Percentiles rank a stretch among this genome's conserved stretches.
Conservation (phyloP, 1,140 invertebrate genomes). For the Leptinotarsa texana region DNA sequence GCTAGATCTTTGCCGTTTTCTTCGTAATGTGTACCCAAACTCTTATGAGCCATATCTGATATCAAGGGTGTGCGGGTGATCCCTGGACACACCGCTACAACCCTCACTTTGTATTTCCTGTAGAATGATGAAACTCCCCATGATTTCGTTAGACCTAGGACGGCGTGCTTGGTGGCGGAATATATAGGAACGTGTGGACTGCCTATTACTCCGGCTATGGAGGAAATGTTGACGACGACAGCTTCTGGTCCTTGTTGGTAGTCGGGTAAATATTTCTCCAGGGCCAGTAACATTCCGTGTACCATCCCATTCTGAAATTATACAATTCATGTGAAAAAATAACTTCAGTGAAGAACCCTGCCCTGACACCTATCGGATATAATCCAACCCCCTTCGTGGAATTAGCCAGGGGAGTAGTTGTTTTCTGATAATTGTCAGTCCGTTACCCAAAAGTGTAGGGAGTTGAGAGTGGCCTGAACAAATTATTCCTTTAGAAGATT, state of each 20-base stretch:
- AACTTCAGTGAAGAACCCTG: too few relatives aligned
- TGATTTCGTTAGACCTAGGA: conserved; percentile 41
- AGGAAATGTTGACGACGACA: conserved; percentile 46
- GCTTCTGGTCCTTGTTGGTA: conserved; percentile 43
- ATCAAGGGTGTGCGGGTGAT: conserved; percentile 45
- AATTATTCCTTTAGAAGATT: too few relatives aligned
- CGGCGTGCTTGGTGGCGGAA: conserved; percentile 43
- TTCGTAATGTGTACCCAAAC: conserved; percentile 35
- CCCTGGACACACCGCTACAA: conserved; percentile 52
- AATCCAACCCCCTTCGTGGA: too few relatives aligned
- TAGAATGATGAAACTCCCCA: conserved; percentile 38
- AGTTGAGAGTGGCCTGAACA: too few relatives aligned
- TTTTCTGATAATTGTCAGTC: too few relatives aligned
- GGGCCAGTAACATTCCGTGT: conserved; percentile 41
- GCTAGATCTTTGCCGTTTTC: neutral
- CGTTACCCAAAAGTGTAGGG: too few relatives aligned
- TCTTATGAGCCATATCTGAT: conserved; percentile 27
- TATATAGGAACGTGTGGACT: conserved; percentile 41
- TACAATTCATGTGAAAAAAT: too few relatives aligned
- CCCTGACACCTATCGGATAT: too few relatives aligned
- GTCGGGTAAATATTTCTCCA: conserved; percentile 45
- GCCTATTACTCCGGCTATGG: conserved; percentile 37
- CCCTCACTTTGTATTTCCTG: conserved; percentile 28
- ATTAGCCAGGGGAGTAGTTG: too few relatives aligned
- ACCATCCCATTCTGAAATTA: conserved; percentile 41